phyloP scores from a whole-genome alignment of 2,797 vertebrate genomes.

The Semotilus atromaculatus region DNA sequence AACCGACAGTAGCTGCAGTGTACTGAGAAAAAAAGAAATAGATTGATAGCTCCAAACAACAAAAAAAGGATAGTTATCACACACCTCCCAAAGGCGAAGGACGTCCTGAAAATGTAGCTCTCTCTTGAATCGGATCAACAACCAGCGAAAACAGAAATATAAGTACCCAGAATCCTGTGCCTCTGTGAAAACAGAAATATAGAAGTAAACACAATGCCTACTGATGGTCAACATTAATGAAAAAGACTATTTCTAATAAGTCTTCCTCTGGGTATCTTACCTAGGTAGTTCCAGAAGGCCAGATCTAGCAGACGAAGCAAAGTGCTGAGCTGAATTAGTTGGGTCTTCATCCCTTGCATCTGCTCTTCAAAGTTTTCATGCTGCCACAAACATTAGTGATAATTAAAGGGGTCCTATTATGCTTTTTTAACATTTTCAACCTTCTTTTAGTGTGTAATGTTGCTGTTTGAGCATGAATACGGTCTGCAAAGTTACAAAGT shows the following conservation, averaged over 20 bases:
- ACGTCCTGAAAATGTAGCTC: slow-evolving; percentile 95
- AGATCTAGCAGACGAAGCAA: slow-evolving; percentile 92
- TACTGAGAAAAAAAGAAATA: background rate
- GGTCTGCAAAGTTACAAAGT: no score
- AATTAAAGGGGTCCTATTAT: background rate
- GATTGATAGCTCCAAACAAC: background rate
- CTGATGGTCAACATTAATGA: background rate
- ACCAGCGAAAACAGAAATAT: slow-evolving; percentile 98
- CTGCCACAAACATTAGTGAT: slow-evolving; percentile 66
- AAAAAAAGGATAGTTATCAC: slow-evolving; percentile 39
- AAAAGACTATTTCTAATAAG: background rate
- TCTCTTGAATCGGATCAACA: slow-evolving; percentile 96
- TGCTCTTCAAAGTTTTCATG: slow-evolving; percentile 98
- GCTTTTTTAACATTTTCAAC: background rate
- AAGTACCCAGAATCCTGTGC: slow-evolving; percentile 96
- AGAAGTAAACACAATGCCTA: background rate
- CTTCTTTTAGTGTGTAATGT: background rate
- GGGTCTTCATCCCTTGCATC: slow-evolving; percentile 98
- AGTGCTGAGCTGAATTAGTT: slow-evolving; percentile 91
- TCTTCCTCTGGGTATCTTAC: slow-evolving; percentile 67
- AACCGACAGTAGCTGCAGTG: background rate
- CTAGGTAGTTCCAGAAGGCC: slow-evolving; percentile 96
- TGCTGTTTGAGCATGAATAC: no score
- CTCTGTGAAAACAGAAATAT: slow-evolving; percentile 76
- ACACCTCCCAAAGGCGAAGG: slow-evolving; percentile 95